Evolutionary conservation across 2,888 invertebrate species (phyloP), one percentile per base, ranked within the genome.

Genomic region (Euplagia quadripunctaria): DNA sequence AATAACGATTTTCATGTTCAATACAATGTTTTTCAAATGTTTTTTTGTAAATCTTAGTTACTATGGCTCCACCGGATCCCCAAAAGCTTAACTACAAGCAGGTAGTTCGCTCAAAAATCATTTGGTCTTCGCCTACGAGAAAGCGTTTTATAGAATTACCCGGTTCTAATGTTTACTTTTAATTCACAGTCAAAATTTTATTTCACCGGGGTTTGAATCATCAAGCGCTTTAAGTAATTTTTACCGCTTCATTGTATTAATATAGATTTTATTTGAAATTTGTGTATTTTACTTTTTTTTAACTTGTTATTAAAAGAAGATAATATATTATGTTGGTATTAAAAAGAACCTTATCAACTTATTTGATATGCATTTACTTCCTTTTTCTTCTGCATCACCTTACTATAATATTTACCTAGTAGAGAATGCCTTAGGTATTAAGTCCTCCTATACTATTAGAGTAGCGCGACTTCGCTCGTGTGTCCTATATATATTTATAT

Each of bases 101-200:
- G 94, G 94, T 94, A 94, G 94, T 93, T 94, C 85, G 88, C 89
- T 90, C 91, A 93, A 94, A 95, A 95, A 95, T 95, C 95, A 94
- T 95, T 95, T 94, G 91, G 87, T 87, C 88, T 89, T 90, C 83
- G 91, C 91, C 90, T 91, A 89, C 89, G 88, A 86, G 89, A 87
- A 89, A 61, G 88, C 89, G 87, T 91, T 91, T 90, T 88, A 88
- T 91, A 87, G 86, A 93, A 94, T 93, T 91, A 91, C 92, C 88
- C 90, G 82, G 87, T 90, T 88, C 83, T 88, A 85, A 92, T 94
- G 92, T 95, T 96, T 95, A 95, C 94, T 94, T 95, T 96, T 95
- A 94, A 95, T 95, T 93, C 91, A 86, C 89, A 90, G 88, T 88
- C 92, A 90, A 94, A 94, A 94, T 94, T 95, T 94, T 93, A 94